Conservation (phyloP, 2,797 vertebrate genomes). For the Enteromius anoplus region DNA sequence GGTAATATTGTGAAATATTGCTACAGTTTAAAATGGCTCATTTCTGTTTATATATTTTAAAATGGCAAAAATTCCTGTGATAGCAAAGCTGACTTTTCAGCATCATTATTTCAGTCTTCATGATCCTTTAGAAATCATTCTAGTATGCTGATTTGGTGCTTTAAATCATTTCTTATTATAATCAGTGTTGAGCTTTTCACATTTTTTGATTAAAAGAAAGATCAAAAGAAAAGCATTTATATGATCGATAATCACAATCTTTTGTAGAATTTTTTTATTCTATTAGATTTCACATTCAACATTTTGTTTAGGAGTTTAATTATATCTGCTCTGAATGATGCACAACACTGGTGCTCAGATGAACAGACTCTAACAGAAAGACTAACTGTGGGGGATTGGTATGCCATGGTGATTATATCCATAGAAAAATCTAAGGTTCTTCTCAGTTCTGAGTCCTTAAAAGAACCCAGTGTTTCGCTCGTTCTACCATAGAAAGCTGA, state of each 20-base stretch:
- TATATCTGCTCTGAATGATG: not conserved
- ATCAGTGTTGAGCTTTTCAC: not conserved
- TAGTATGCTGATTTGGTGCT: not conserved
- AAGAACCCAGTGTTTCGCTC: not conserved
- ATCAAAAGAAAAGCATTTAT: not conserved
- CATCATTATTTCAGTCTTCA: not conserved
- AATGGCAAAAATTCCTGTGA: not conserved
- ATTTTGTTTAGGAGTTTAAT: not conserved
- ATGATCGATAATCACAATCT: not conserved
- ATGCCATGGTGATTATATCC: slow-evolving; percentile 17
- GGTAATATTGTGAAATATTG: not conserved
- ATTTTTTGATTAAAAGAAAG: not conserved
- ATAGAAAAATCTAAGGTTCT: not conserved
- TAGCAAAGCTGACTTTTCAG: not conserved
- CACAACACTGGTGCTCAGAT: not conserved
- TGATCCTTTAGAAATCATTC: not conserved
- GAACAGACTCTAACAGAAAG: not conserved
- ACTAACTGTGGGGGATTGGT: not conserved
- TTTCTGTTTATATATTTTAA: not conserved
- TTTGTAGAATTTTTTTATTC: not conserved
- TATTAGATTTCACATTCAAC: not conserved
- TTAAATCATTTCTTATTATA: not conserved
- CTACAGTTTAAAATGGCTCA: not conserved
- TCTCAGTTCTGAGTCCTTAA: slow-evolving; percentile 1
- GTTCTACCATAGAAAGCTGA: not conserved